These are phyloP conservation scores for Poecilia latipinna DNA, from an alignment of 2,113 vertebrate species.

Conservation along the genomic window DNA sequence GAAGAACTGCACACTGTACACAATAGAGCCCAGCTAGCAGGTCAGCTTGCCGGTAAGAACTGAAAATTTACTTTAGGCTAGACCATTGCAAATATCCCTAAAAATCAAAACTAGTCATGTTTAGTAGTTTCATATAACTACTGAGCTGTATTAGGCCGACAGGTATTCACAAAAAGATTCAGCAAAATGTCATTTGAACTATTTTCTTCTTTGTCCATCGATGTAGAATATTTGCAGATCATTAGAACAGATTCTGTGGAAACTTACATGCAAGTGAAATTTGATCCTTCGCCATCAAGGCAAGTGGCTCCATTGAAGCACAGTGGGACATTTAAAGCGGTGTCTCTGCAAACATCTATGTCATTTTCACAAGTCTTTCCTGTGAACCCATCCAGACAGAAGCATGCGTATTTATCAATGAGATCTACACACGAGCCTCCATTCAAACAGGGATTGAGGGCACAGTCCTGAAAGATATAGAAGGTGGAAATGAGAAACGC, in stretches of 20 bases:
- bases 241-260: neutral
- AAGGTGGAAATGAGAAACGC: neutral
- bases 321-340: constrained; percentile 44
- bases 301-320: constrained; percentile 81
- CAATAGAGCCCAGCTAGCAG: too few relatives aligned
- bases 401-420: constrained; percentile 77
- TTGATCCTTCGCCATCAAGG: constrained; percentile 75
- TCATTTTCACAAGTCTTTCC: constrained; percentile 76
- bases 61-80: too few relatives aligned
- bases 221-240: neutral
- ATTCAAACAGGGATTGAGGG: constrained; percentile 77
- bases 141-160: constrained; percentile 1
- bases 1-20: too few relatives aligned
- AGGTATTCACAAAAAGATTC: neutral
- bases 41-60: too few relatives aligned
- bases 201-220: neutral
- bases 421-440: constrained; percentile 82
- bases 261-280: constrained; percentile 82
- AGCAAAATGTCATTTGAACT: neutral
- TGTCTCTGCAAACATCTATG: constrained; percentile 69
- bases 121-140: neutral
- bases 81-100: neutral
- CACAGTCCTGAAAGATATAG: constrained; percentile 78
- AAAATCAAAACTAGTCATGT: neutral
- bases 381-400: constrained; percentile 78